These are phyloP conservation scores for Steatornis caripensis DNA, from an alignment of 2,113 vertebrate species.

Conservation along the genomic window DNA sequence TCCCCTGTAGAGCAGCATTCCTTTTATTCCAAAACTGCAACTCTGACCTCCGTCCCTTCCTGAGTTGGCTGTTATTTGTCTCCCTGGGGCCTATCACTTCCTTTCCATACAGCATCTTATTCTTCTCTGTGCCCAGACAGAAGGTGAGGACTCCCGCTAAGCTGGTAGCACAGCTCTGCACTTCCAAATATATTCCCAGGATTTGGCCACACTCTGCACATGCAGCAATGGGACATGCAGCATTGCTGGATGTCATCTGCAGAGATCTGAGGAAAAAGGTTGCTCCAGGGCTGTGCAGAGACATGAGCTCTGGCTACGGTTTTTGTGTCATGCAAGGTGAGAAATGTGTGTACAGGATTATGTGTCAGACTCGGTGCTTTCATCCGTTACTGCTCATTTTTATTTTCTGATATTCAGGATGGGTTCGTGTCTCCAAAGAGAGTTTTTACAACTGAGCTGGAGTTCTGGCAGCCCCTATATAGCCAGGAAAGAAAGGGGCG, in stretches of 20 bases:
- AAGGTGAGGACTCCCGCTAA: not conserved
- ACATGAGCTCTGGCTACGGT: not conserved
- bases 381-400: not conserved
- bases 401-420: not conserved
- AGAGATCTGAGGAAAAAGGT: not conserved
- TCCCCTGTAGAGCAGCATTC: not conserved
- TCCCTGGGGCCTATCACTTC: not conserved
- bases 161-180: not conserved
- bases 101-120: not conserved
- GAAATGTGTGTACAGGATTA: not conserved
- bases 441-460: not conserved
- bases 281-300: not conserved
- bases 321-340: not conserved
- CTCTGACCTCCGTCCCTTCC: not conserved
- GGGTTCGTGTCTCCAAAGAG: not conserved
- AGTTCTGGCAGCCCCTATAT: not conserved
- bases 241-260: not conserved
- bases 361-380: not conserved
- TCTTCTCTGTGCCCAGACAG: not conserved
- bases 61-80: not conserved
- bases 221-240: not conserved
- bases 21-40: not conserved
- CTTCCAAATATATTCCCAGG: not conserved
- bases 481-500: not conserved
- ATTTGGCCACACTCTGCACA: fast-evolving